Base-by-base conservation (phyloP, 2,888 invertebrate genomes). In the Ypsolopha sequella region DNA sequence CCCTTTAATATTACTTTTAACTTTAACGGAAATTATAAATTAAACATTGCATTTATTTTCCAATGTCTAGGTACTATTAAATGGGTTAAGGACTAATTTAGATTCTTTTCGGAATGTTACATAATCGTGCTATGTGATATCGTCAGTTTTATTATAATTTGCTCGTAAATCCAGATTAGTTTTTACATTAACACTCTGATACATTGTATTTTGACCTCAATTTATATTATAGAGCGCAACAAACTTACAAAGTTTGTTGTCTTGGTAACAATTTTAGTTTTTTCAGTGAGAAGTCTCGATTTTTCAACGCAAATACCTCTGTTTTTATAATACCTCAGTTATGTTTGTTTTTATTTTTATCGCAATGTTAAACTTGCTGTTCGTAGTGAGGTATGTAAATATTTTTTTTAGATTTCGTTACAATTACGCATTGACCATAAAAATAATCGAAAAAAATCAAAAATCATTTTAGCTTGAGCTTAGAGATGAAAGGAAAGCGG, bases 71-170 rank as follows among this genome's bases (percentile, higher is more conserved):
- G 60, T 73, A 68, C 65, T 60, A 39, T 11, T 43, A 48, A 36
- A 68, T 66, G 62, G 61, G 59, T 70, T 75, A 70, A 74, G 68
- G 65, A 64, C 65, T 63, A 64, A 41, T 65, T 68, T 66, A 67
- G 73, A 69, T 72, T 70, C 70, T 74, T 71, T 68, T 73, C 68
- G 70, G 68, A 71, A 74, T 70, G 72, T 75, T 75, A 71, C 68
- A 72, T 71, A 71, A 79, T 77, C 70, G 73, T 78, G 75, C 69
- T 81, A 80, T 84, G 84, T 85, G 84, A 84, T 85, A 81, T 80
- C 73, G 76, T 67, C 72, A 68, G 69, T 70, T 68, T 45, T 33
- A 45, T 45, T 45, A 45, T 45, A 45, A 33, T 45, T 45, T 24
- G n/a, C 36, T 50, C 38, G 47, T 47, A 51, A 51, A 48, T 51